Evolutionary conservation across 92 coral and sea anemone species (phyloP).

Genomic region (Chrysogorgia sp.): DNA sequence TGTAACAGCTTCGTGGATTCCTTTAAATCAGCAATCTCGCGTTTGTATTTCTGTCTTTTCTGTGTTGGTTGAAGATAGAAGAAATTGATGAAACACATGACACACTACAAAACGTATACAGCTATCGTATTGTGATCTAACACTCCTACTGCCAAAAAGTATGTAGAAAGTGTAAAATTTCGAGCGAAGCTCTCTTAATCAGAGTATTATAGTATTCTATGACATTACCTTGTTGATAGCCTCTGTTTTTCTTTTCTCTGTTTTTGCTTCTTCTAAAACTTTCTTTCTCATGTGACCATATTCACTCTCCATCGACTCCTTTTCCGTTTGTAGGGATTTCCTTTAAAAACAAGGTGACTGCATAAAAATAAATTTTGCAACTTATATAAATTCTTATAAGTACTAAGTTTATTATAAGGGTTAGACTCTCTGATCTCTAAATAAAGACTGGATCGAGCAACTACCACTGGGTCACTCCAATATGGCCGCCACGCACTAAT

Average conservation of each 20-base stretch:
- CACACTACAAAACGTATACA: not conserved
- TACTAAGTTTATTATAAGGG: too few species aligned
- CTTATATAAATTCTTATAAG: too few species aligned
- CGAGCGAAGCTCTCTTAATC: too few species aligned
- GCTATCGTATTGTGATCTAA: too few species aligned
- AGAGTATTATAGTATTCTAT: too few species aligned
- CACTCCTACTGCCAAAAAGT: too few species aligned
- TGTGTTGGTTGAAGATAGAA: constrained; percentile 14
- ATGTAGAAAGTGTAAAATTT: too few species aligned
- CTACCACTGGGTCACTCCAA: too few species aligned
- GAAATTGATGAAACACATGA: not conserved
- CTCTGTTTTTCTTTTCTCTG: constrained; percentile 60
- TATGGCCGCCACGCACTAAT: too few species aligned
- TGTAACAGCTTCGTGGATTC: constrained; percentile 78
- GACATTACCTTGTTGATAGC: constrained; percentile 66
- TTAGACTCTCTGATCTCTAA: too few species aligned
- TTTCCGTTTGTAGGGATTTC: constrained; percentile 72
- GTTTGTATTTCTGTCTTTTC: constrained; percentile 86
- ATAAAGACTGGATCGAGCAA: too few species aligned
- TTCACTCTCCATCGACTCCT: constrained; percentile 63
- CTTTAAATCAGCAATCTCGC: constrained; percentile 69
- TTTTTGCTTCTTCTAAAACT: constrained; percentile 68
- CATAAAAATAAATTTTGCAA: too few species aligned
- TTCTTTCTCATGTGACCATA: constrained; percentile 62
- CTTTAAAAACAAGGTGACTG: constrained; percentile 49